Conservation (phyloP, 2,113 vertebrate species). For the Hippocampus guttulatus region DNA sequence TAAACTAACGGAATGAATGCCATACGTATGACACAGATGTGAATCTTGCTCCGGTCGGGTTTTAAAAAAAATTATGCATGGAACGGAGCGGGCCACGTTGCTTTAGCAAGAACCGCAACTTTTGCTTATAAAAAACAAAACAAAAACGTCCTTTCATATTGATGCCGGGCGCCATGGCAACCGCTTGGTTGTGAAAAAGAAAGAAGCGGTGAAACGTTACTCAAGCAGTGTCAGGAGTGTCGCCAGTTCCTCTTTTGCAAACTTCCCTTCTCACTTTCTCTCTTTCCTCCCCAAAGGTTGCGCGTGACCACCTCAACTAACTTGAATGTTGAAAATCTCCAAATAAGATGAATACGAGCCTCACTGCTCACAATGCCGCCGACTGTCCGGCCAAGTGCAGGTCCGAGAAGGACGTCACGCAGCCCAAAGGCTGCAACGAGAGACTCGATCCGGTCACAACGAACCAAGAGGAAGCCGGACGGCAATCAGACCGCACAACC, state of each 20-base stretch:
- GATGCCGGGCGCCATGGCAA: too few relatives aligned
- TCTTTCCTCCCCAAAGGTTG: constrained; percentile 10
- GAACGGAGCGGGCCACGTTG: too few relatives aligned
- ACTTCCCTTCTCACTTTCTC: neutral
- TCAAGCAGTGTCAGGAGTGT: neutral
- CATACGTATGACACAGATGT: neutral
- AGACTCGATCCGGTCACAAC: neutral
- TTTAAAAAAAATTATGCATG: neutral
- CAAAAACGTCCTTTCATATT: too few relatives aligned
- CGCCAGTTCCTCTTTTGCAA: constrained; percentile 42
- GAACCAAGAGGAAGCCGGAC: neutral
- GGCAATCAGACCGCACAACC: constrained; percentile 69
- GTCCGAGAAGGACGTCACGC: neutral
- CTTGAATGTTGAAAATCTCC: neutral
- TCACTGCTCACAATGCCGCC: neutral
- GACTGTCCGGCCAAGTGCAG: neutral
- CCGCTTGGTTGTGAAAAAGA: constrained; percentile 7
- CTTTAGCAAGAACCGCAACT: too few relatives aligned
- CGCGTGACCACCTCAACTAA: neutral
- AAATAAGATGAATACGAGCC: constrained; percentile 15
- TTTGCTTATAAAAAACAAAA: too few relatives aligned
- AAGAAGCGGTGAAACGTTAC: constrained; percentile 10
- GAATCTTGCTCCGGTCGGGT: neutral
- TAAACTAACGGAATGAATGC: neutral
- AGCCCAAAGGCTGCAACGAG: neutral